Evolutionary conservation across 2,113 vertebrate species (phyloP), one percentile per base, ranked within the genome.

Genomic region (Oreotragus oreotragus): DNA sequence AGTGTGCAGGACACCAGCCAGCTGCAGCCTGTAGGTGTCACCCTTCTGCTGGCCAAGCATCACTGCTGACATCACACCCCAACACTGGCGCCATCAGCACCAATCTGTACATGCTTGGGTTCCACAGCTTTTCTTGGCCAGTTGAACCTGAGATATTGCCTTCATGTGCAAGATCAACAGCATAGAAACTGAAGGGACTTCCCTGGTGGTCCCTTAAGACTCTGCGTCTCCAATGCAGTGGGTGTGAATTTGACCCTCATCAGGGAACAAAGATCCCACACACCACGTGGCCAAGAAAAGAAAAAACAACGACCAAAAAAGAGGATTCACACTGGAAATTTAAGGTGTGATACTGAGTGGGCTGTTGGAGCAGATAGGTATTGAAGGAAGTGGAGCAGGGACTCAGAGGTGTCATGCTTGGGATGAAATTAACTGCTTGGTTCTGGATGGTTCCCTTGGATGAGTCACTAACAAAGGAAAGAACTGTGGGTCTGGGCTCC

Each of bases 61-160:
- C 36, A 43, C 4, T 19, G 43, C 39, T 39, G n/a, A 25, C 30
- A 16, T 80, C 39, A 51, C 27, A 23, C 23, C 19, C n/a, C 23
- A 0, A 8, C 28, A 2, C 6, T 15, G 30, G 43, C 0, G 6
- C 30, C 45, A 16, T 53, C 36, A n/a, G 45, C 30, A 4, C 7
- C 33, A 25, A 1, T 21, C 36, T 49, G 64, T 27, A 4, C 33
- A 13, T 23, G 2, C 57, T 79, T 23, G 39, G 49, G 19, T 36
- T 57, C 10, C 19, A 13, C 4, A 21, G 30, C 58, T 96, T 66
- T 81, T 76, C 17, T 16, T 79, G 33, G 45, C 28, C 36, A 45
- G 30, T 43, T 43, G 19, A 94, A 76, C 15, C 30, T 70, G 36
- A 57, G 28, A 58, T 36, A 73, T 91, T 77, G 51, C 9, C 51